Evolutionary conservation across 2,888 invertebrate species (phyloP).

Genomic region (Netelia melanura): DNA sequence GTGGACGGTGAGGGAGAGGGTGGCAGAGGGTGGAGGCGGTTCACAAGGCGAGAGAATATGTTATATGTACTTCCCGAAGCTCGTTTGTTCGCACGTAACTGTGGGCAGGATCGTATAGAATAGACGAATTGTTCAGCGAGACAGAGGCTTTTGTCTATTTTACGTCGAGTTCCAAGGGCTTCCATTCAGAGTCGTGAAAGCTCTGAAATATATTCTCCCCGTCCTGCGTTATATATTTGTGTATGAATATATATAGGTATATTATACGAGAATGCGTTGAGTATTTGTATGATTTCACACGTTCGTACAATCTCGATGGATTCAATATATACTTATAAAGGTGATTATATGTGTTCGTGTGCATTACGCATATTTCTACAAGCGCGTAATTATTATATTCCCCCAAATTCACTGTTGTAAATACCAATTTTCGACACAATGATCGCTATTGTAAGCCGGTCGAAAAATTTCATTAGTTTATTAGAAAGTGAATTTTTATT

Average conservation of each 20-base stretch:
- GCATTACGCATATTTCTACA: not conserved
- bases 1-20: conserved; percentile 19
- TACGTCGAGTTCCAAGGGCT: conserved; percentile 83
- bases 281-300: conserved; percentile 37
- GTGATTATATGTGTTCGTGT: not conserved
- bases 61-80: conserved; percentile 77
- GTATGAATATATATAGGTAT: not conserved
- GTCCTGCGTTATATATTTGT: conserved; percentile 16
- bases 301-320: conserved; percentile 65
- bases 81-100: conserved; percentile 82
- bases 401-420: conserved; percentile 74
- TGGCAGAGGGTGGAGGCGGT: conserved; percentile 30
- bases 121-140: conserved; percentile 82
- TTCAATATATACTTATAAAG: not conserved
- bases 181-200: conserved; percentile 81
- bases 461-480: conserved; percentile 67
- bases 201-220: conserved; percentile 82
- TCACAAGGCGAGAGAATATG: conserved; percentile 76
- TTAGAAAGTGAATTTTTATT: conserved; percentile 69
- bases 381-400: conserved; percentile 81
- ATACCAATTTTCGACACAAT: conserved; percentile 12
- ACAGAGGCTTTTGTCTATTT: conserved; percentile 83
- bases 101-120: conserved; percentile 74
- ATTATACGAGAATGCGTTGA: conserved; percentile 13
- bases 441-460: not conserved